phyloP scores from a whole-genome alignment of 92 coral and sea anemone species.

The Porites cylindrica region DNA sequence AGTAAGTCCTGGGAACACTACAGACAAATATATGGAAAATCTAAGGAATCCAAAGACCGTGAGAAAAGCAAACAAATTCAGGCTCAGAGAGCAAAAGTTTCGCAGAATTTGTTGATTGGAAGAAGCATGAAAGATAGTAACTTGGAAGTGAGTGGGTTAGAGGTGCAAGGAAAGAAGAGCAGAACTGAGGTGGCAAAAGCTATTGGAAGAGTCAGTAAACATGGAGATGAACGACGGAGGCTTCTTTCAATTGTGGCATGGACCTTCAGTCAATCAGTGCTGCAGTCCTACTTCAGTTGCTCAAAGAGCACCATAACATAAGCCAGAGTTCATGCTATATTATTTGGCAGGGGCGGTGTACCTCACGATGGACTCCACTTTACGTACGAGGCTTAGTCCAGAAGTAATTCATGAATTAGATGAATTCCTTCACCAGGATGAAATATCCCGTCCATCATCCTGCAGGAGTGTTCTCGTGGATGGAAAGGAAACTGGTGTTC shows the following conservation, averaged over 20 bases:
- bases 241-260: conserved; percentile 58
- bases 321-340: conserved; percentile 53
- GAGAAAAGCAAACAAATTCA: conserved; percentile 15
- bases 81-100: conserved; percentile 8
- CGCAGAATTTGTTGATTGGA: conserved; percentile 44
- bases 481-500: no score
- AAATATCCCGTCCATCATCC: no score
- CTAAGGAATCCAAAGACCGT: conserved; percentile 44
- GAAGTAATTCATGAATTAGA: no score
- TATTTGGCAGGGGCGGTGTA: conserved; percentile 53
- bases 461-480: no score
- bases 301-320: conserved; percentile 50
- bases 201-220: conserved; percentile 4
- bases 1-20: neutral
- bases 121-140: conserved; percentile 22
- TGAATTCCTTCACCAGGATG: no score
- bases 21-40: neutral
- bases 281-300: conserved; percentile 45
- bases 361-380: neutral
- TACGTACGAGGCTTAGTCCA: no score
- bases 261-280: conserved; percentile 25
- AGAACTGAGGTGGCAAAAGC: conserved; percentile 45
- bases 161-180: conserved; percentile 19
- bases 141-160: conserved; percentile 19
- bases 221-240: conserved; percentile 53